phyloP scores from a whole-genome alignment of 2,888 invertebrate genomes.

The Cryptocheilus praepositus region DNA sequence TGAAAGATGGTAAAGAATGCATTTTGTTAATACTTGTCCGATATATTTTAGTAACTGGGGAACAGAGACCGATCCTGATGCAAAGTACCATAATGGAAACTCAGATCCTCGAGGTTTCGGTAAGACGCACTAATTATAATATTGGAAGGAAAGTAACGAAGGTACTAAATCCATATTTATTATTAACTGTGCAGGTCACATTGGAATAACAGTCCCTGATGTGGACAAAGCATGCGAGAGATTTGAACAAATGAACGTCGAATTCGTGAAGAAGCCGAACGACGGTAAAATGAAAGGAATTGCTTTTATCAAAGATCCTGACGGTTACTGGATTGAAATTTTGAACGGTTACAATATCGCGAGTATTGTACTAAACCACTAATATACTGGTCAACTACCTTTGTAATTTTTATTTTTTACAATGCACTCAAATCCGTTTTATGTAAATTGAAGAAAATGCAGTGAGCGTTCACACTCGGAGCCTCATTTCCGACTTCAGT shows the following conservation, averaged over 20 bases:
- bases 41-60: conserved; percentile 91
- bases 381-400: conserved; percentile 12
- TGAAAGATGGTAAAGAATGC: background rate
- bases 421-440: conserved; percentile 22
- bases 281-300: conserved; percentile 96
- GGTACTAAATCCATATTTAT: background rate
- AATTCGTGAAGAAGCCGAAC: conserved; percentile 92
- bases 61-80: conserved; percentile 87
- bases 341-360: conserved; percentile 76
- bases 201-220: conserved; percentile 92
- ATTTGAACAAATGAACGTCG: conserved; percentile 90
- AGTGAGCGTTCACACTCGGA: background rate
- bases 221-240: conserved; percentile 91
- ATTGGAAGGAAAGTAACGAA: background rate
- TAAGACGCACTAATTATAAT: conserved; percentile 56
- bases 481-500: conserved; percentile 11
- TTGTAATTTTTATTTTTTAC: conserved; percentile 21
- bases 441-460: background rate
- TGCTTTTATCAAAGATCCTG: conserved; percentile 96
- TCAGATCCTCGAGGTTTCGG: conserved; percentile 92
- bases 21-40: conserved; percentile 14
- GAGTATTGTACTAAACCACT: conserved; percentile 48
- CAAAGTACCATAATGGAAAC: conserved; percentile 93
- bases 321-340: conserved; percentile 98
- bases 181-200: conserved; percentile 82